These are phyloP conservation scores for Acanthococcus lagerstroemiae DNA, from an alignment of 2,888 invertebrate genomes.

Conservation along the genomic window DNA sequence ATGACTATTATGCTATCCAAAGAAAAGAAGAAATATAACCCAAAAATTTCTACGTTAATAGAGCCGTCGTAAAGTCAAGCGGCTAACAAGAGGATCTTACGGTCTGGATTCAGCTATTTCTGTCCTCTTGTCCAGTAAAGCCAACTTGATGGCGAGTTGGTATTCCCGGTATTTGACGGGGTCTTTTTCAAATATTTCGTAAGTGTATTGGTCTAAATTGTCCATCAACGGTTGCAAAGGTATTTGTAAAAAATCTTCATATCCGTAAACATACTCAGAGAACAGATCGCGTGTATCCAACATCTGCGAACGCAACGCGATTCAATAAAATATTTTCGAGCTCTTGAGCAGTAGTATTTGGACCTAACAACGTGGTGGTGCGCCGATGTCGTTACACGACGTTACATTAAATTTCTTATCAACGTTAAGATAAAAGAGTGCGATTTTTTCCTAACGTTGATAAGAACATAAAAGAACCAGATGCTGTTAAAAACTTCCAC, in stretches of 20 bases:
- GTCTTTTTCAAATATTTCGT: conserved; percentile 97
- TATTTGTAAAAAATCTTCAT: conserved; percentile 85
- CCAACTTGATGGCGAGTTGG: conserved; percentile 69
- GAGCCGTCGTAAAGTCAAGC: neutral
- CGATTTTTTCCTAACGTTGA: too few relatives aligned
- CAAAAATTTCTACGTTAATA: neutral
- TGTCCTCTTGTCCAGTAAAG: conserved; percentile 52
- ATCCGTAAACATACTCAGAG: conserved; percentile 49
- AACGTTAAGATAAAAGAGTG: too few relatives aligned
- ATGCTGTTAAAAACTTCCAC: too few relatives aligned
- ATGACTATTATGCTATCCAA: conserved; percentile 52
- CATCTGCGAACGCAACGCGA: neutral
- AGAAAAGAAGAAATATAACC: too few relatives aligned
- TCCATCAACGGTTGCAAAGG: conserved; percentile 90
- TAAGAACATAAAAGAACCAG: too few relatives aligned
- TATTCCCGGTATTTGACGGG: conserved; percentile 87
- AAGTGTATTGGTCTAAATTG: conserved; percentile 89
- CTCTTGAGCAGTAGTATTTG: too few relatives aligned
- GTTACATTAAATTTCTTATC: too few relatives aligned
- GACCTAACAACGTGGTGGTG: too few relatives aligned
- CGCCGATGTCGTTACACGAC: too few relatives aligned
- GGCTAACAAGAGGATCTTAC: neutral
- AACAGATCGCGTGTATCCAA: conserved; percentile 2
- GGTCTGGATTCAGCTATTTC: conserved; percentile 34
- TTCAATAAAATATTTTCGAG: too few relatives aligned